A percentile compares a stretch with the other conserved stretches of the same genome.
Evolutionary conservation across 2,888 invertebrate species (phyloP).

Genomic region (Dryomyza anilis): DNA sequence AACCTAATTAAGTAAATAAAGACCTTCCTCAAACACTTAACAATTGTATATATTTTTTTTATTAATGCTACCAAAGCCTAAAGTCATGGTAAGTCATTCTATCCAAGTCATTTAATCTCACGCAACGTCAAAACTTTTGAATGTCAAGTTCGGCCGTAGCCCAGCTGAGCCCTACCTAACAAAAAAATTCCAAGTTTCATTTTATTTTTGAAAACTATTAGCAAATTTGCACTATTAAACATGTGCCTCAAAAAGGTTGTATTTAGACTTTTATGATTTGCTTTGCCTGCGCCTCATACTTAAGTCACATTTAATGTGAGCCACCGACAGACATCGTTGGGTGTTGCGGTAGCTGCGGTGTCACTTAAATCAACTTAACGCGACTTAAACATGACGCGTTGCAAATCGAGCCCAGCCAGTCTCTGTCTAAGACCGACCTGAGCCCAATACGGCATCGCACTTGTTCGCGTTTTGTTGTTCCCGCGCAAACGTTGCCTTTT

Average conservation of each 20-base stretch:
- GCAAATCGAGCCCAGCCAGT: no score
- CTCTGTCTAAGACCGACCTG: not conserved
- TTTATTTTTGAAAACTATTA: no score
- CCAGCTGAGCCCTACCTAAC: no score
- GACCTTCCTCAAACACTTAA: no score
- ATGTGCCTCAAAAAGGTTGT: no score
- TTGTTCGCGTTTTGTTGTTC: not conserved
- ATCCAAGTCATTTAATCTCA: not conserved
- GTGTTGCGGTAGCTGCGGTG: not conserved
- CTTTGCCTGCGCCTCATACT: not conserved
- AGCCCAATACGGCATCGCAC: not conserved
- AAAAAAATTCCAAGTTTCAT: no score
- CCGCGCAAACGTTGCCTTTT: not conserved
- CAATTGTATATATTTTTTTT: not conserved
- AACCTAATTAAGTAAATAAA: no score
- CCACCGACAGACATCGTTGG: not conserved
- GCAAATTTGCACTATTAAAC: no score
- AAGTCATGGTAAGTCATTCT: constrained; percentile 27
- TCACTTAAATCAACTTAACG: not conserved
- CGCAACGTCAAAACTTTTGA: constrained; percentile 6
- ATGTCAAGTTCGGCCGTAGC: constrained; percentile 32
- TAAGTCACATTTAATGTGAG: not conserved
- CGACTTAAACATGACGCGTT: no score
- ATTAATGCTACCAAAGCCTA: constrained; percentile 4
- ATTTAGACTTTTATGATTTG: constrained; percentile 1